phyloP scores from a whole-genome alignment of 2,888 invertebrate species.

The Lycaena phlaeas region DNA sequence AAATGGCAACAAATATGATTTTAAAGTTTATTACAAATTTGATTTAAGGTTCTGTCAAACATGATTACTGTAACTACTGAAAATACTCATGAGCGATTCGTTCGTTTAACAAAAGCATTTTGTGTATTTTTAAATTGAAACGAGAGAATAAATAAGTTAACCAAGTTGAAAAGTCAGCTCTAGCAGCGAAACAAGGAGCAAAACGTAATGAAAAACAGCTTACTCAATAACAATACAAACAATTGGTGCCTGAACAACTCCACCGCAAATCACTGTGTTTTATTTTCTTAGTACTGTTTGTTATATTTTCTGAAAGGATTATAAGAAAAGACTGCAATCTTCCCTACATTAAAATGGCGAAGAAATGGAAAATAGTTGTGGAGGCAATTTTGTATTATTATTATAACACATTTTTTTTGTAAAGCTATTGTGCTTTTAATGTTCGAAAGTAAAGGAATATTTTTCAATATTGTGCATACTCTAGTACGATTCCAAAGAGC shows the following conservation, averaged over 20 bases:
- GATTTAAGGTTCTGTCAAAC: too few relatives aligned
- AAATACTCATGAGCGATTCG: too few relatives aligned
- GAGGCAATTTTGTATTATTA: not conserved
- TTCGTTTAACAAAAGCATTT: too few relatives aligned
- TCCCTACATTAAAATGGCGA: constrained; percentile 13
- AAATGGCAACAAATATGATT: too few relatives aligned
- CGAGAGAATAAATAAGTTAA: not conserved
- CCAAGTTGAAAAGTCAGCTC: constrained; percentile 1
- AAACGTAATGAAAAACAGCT: constrained; percentile 1
- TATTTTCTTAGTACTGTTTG: constrained; percentile 14
- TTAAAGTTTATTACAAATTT: too few relatives aligned
- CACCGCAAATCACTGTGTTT: constrained; percentile 16
- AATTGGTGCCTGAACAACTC: not conserved
- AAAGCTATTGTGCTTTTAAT: not conserved
- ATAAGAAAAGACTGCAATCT: constrained; percentile 15
- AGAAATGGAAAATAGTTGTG: constrained; percentile 10
- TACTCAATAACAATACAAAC: constrained; percentile 3
- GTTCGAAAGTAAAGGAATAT: too few relatives aligned
- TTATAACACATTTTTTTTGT: not conserved
- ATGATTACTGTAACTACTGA: too few relatives aligned
- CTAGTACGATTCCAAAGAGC: too few relatives aligned
- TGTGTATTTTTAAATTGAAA: too few relatives aligned
- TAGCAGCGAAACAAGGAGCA: not conserved
- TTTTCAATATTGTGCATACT: too few relatives aligned
- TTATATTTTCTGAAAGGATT: constrained; percentile 18